Evolutionary conservation across 2,888 invertebrate species (phyloP), one percentile per base, ranked within the genome.

Genomic region (Ornithoptera alexandrae): DNA sequence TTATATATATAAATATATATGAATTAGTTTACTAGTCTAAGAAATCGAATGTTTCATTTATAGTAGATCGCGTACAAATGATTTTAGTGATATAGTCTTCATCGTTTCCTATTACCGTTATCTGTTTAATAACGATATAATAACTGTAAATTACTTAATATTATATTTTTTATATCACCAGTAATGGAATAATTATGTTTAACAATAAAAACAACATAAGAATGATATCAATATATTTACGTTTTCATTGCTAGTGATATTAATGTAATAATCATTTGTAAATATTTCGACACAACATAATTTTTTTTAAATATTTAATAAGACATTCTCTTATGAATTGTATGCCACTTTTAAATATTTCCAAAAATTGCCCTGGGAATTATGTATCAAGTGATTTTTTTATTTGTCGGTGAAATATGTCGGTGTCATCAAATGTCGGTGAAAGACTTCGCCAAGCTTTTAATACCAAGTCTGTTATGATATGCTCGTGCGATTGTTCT

Each of bases 391-490:
- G 20, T 53, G 18, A 53, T n/a, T 62, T 62, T n/a, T 18, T 65
- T 24, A 17, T 12, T 59, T 77, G 77, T 76, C 83, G 85, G 76
- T 71, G 58, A 73, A 79, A 74, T 36, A 24, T 79, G 84, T 80
- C 85, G 88, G 81, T 71, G 50, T 74, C 82, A 57, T 71, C 76
- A 62, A 77, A 62, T 84, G 84, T 86, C 88, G 91, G 86, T 74
- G 46, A 81, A 85, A 79, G 60, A 12, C 30, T 78, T 78, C 83
- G 90, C 74, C 73, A 71, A 71, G 22, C 46, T 36, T 17, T 46
- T 73, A 76, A 87, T 83, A 73, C 72, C 70, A 83, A 81, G 89
- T 87, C 72, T 78, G 91, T 88, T 88, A 78, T 73, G 77, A 72
- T 76, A 81, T 83, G 80, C 56, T 66, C 56, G 50, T 17, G 18